Evolutionary conservation across 2,113 vertebrate genomes (phyloP).

Genomic region (Lucifuga dentata): DNA sequence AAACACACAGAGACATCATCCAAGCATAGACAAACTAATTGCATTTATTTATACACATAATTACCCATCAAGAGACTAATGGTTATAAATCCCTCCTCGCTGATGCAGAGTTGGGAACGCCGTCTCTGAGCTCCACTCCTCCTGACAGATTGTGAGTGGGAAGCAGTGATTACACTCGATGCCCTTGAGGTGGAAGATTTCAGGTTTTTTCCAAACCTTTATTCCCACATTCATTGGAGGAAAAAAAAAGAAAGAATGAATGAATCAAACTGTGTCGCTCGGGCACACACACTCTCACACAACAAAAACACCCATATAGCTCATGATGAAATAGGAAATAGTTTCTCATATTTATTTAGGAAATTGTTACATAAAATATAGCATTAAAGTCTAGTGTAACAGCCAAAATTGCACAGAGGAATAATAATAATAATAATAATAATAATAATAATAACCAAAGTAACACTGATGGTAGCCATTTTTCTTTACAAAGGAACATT

Average conservation of each 20-base stretch:
- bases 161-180: constrained; percentile 27
- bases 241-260: neutral
- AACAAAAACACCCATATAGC: constrained; percentile 13
- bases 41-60: constrained; percentile 62
- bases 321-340: constrained; percentile 74
- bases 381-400: constrained; percentile 84
- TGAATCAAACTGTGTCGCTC: too few relatives aligned
- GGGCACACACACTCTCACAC: neutral
- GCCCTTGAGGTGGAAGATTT: constrained; percentile 10
- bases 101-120: neutral
- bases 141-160: constrained; percentile 32
- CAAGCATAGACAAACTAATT: constrained; percentile 41
- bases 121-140: constrained; percentile 9
- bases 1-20: constrained; percentile 13
- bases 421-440: constrained; percentile 63
- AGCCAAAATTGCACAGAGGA: constrained; percentile 86
- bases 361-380: constrained; percentile 85
- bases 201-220: constrained; percentile 4
- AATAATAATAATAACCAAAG: constrained; percentile 72
- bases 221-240: neutral
- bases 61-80: constrained; percentile 63
- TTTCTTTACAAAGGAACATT: constrained; percentile 80
- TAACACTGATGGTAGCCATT: constrained; percentile 88
- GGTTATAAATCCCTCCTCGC: constrained; percentile 50
- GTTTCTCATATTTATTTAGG: constrained; percentile 81